A percentile compares a stretch with the other conserved stretches of the same genome.
phyloP scores from a whole-genome alignment of 2,113 vertebrate species.

The Diadophis punctatus region DNA sequence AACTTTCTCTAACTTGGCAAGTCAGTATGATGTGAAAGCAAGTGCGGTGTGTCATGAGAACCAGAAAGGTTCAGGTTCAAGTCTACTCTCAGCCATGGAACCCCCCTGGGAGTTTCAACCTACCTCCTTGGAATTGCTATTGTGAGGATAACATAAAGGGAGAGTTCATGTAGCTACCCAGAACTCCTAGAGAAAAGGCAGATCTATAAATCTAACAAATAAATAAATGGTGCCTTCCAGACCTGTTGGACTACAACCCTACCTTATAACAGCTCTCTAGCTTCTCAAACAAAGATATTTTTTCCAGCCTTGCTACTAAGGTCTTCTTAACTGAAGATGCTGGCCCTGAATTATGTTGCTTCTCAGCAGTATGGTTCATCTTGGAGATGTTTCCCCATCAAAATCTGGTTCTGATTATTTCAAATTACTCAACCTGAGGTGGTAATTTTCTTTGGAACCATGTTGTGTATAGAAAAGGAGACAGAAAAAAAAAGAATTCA shows the following conservation, averaged over 20 bases:
- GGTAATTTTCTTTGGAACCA: not conserved
- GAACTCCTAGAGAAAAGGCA: not conserved
- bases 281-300: not conserved
- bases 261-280: not conserved
- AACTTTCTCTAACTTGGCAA: not conserved
- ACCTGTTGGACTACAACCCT: not conserved
- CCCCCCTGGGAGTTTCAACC: not conserved
- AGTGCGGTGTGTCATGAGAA: not conserved
- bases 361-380: not conserved
- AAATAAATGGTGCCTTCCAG: not conserved
- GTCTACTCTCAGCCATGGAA: not conserved
- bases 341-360: not conserved
- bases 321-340: not conserved
- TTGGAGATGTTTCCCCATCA: not conserved
- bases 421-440: not conserved
- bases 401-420: not conserved
- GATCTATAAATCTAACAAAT: not conserved
- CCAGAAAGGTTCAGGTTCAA: not conserved
- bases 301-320: not conserved
- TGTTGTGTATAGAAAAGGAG: not conserved
- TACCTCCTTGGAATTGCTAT: not conserved
- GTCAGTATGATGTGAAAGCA: not conserved
- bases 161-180: not conserved
- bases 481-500: not conserved
- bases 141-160: not conserved